A percentile compares a stretch with the other conserved stretches of the same genome.
Conservation (phyloP, 37 sponge, comb jelly and placozoan species). For the Cliona cf. orientalis region DNA sequence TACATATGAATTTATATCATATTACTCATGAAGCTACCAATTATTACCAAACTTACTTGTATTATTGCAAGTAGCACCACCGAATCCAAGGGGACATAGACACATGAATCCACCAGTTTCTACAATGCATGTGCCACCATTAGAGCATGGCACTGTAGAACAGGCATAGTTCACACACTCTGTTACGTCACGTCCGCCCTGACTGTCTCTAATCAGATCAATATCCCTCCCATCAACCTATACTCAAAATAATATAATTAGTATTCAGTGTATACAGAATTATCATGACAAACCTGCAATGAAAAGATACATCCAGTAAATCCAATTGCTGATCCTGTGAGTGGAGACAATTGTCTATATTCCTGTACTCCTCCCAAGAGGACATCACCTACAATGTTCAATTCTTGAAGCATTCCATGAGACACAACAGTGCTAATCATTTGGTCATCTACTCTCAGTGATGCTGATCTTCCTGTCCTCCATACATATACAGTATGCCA, state of each 20-base stretch:
- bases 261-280: not conserved
- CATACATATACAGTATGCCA: constrained; percentile 48
- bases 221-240: constrained; percentile 3
- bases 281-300: constrained; percentile 26
- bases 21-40: no score
- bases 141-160: constrained; percentile 7
- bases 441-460: constrained; percentile 27
- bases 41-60: constrained; percentile 7
- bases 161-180: constrained; percentile 20
- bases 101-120: constrained; percentile 29
- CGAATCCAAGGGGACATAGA: constrained; percentile 48
- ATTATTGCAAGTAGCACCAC: constrained; percentile 32
- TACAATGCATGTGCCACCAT: constrained; percentile 67
- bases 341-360: constrained; percentile 13
- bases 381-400: constrained; percentile 36
- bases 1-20: no score
- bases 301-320: constrained; percentile 56
- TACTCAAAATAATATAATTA: not conserved
- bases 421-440: not conserved
- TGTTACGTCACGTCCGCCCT: constrained; percentile 30
- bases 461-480: constrained; percentile 22
- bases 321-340: constrained; percentile 36
- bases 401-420: constrained; percentile 14
- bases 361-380: constrained; percentile 57
- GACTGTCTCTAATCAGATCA: constrained; percentile 5